Base-by-base conservation (phyloP, 2,113 vertebrate genomes). In the Isurus oxyrinchus region DNA sequence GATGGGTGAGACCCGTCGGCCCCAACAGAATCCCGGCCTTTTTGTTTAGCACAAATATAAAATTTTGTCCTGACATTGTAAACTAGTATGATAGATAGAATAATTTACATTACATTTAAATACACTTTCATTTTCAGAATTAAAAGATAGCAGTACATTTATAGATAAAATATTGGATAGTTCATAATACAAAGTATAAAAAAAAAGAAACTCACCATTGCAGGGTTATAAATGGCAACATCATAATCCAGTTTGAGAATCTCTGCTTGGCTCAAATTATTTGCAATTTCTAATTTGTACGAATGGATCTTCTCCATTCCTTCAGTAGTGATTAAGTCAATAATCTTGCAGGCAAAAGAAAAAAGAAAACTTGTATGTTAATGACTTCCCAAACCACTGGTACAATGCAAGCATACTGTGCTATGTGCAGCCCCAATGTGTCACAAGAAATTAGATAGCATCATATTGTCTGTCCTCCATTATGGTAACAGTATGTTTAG, bases 241-340 rank as follows among this genome's bases (percentile, higher is more conserved):
- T 97, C 96, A 96, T 98, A 98, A 0, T 97, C 97, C 11, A 97
- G 96, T 76, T 96, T 93, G 96, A 97, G 21, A 57, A 31, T 67
- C 72, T 76, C 96, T 0, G 98, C 97, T 87, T 87, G 87, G 6
- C 53, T 96, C 8, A 95, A 90, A 96, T 98, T 97, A 95, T 97
- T 96, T 25, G 97, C 97, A 0, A 97, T 96, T 96, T 98, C 96
- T 0, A 97, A 96, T 86, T 96, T 97, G 96, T 97, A 98, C 0
- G 96, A 69, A 95, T 97, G 97, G 44, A 98, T 97, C 96, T 97
- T 98, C 93, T 97, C 97, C 57, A 96, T 96, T 69, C 97, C 96
- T n/a, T 97, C 94, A 0, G 6, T 81, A 67, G 96, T 69, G 53
- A 98, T 97, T 84, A 97, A 96, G 55, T 98, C 97, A 94, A 96